phyloP scores from a whole-genome alignment of 2,113 vertebrate species.

The Lota lota region DNA sequence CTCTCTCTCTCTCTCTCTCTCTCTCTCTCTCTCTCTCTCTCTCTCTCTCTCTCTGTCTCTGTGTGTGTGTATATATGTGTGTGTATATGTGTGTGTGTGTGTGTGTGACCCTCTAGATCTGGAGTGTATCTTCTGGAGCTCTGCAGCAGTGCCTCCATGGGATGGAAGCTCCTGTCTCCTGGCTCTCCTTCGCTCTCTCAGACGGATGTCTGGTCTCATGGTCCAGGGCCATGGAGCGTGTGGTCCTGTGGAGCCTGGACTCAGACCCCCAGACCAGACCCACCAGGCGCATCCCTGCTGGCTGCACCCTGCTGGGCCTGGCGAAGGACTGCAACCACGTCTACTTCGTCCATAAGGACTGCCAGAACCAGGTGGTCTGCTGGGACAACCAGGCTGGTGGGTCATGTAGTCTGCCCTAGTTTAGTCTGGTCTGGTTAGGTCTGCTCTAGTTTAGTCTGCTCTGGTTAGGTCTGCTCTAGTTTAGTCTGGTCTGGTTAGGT shows the following conservation, averaged over 20 bases:
- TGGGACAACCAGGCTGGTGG: constrained; percentile 79
- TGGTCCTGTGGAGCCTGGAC: constrained; percentile 70
- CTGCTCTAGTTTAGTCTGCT: too few relatives aligned
- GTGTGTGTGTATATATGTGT: too few relatives aligned
- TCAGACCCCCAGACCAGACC: constrained; percentile 45
- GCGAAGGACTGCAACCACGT: constrained; percentile 61
- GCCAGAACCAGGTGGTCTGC: constrained; percentile 67
- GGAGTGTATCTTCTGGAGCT: too few relatives aligned
- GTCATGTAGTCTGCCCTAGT: background rate
- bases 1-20: too few relatives aligned
- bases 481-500: background rate
- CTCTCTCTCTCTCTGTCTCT: too few relatives aligned
- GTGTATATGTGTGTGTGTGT: too few relatives aligned
- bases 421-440: background rate
- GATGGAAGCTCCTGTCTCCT: constrained; percentile 30
- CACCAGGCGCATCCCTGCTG: constrained; percentile 55
- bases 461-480: too few relatives aligned
- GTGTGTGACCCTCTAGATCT: too few relatives aligned
- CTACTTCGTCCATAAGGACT: constrained; percentile 69
- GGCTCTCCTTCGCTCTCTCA: too few relatives aligned
- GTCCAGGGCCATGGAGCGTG: constrained; percentile 33
- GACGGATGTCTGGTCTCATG: constrained; percentile 56
- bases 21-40: too few relatives aligned
- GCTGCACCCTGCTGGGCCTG: constrained; percentile 57
- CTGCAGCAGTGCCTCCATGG: constrained; percentile 61